Evolutionary conservation across 2,888 invertebrate genomes (phyloP), one percentile per base, ranked within the genome.

Genomic region (Junonia oenone): DNA sequence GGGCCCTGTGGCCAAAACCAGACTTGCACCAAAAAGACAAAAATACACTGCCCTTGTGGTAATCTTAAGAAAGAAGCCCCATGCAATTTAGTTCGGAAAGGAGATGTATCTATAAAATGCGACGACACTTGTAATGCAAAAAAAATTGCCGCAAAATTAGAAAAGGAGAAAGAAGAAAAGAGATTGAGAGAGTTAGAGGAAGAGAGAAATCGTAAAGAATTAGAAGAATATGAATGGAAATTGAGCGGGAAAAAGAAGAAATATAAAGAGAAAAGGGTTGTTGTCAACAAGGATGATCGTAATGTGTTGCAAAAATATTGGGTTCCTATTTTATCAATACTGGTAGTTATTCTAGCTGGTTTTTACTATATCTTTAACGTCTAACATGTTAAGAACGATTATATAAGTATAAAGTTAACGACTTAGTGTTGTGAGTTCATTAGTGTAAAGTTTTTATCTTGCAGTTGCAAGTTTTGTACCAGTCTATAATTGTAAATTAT

Each of bases 141-240:
- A 63, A 91, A 91, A 65, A 72, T 87, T 53, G 90, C 92, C n/a
- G 81, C 85, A 48, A 88, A 88, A 63, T 72, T 91, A 15, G 91
- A 91, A 45, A 91, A 90, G 56, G 85, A 92, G 45, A 90, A 91
- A 68, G 81, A 92, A 49, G 91, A 92, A 63, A 90, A 90, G 55
- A 91, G 91, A 67, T 81, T 89, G n/a, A 90, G 86, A 64, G 91
- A 92, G 64, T 62, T 86, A 22, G 94, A 95, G 68, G 93, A 94
- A 68, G 87, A 93, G 54, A 93, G 87, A 62, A 95, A 96, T 81
- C 91, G 92, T 45, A 91, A 91, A 59, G 96, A 96, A 73, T 76
- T 96, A 54, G 95, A 94, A 56, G 93, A 93, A 71, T 96, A 94
- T 74, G 93, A 95, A 71, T 94, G 94, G 80, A 95, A 94, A 76